Evolutionary conservation across 2,113 vertebrate species (phyloP).

Genomic region (Hypocryptadius cinnamomeus): DNA sequence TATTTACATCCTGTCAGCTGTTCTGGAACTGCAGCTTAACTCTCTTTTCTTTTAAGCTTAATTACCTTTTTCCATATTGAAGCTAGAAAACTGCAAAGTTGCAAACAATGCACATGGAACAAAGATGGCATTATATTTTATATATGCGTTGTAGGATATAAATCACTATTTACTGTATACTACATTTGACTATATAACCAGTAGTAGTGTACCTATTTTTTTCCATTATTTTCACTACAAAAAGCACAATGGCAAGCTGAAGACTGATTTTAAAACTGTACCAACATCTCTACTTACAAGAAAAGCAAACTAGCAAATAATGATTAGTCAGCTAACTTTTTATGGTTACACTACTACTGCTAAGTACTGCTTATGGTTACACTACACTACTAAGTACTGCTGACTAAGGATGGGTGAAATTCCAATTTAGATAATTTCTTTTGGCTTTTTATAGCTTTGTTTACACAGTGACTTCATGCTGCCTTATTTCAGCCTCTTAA

Average conservation of each 20-base stretch:
- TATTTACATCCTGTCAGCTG: neutral
- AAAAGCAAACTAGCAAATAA: neutral
- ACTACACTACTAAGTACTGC: neutral
- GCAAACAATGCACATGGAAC: neutral
- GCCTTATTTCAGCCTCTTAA: neutral
- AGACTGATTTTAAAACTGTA: neutral
- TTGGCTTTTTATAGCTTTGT: neutral
- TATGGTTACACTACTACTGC: neutral
- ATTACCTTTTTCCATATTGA: neutral
- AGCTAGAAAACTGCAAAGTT: neutral
- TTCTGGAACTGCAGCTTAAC: neutral
- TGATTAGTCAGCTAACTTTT: neutral
- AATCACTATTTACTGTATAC: neutral
- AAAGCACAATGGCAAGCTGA: neutral
- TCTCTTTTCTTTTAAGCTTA: neutral
- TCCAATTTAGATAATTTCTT: neutral
- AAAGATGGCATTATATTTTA: neutral
- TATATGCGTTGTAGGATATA: neutral
- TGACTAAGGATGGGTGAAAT: neutral
- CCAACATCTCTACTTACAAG: neutral
- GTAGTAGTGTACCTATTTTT: neutral
- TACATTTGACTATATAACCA: neutral
- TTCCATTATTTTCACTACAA: neutral
- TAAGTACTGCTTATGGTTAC: neutral
- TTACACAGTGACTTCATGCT: neutral